Percentiles rank a stretch among this genome's conserved stretches.
Evolutionary conservation across 2,797 vertebrate species (phyloP).

Genomic region (Delichon dasypus): DNA sequence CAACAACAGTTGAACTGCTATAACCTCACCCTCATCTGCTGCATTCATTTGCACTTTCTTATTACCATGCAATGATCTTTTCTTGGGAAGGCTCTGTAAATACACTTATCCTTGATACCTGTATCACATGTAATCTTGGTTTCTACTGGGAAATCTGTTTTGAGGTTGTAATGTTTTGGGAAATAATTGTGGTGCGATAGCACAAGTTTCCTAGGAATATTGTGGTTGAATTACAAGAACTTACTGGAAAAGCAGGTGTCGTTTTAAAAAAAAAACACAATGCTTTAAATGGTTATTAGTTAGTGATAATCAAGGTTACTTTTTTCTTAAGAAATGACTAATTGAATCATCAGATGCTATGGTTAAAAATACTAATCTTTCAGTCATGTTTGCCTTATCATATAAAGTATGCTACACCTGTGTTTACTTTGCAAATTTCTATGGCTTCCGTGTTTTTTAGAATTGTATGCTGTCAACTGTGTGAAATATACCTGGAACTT

Average conservation of each 20-base stretch:
- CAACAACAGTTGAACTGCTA: not conserved
- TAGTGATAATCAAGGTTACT: not conserved
- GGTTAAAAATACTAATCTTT: not conserved
- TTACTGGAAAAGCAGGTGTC: not conserved
- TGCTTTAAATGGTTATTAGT: not conserved
- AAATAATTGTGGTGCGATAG: not conserved
- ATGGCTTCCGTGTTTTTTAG: not conserved
- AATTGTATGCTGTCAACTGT: not conserved
- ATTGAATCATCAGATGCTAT: not conserved
- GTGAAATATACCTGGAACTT: not conserved
- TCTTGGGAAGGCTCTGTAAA: not conserved
- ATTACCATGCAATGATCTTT: not conserved
- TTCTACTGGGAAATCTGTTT: not conserved
- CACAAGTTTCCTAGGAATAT: not conserved
- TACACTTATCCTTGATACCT: not conserved
- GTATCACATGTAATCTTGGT: not conserved
- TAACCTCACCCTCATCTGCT: not conserved
- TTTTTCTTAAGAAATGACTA: not conserved
- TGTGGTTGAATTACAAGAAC: not conserved
- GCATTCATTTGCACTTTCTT: not conserved
- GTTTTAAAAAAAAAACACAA: not conserved
- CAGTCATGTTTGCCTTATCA: not conserved
- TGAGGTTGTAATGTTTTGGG: not conserved
- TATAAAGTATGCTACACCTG: not conserved
- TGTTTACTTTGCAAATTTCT: not conserved